phyloP scores from a whole-genome alignment of 2,888 invertebrate species.

The Tachina grossa region DNA sequence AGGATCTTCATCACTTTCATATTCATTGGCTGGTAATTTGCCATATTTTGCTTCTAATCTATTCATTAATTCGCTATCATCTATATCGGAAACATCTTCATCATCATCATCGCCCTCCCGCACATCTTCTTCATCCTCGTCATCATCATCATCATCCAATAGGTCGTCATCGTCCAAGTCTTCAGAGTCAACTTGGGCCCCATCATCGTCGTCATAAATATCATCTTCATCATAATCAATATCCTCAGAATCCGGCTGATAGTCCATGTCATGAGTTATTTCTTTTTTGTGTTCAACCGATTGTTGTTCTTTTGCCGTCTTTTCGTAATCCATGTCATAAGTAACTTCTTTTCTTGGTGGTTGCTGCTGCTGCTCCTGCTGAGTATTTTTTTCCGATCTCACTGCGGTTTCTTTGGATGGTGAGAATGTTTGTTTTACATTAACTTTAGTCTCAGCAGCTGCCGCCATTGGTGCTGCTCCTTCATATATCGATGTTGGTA shows the following conservation, averaged over 20 bases:
- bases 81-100: conserved; percentile 86
- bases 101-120: conserved; percentile 82
- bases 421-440: conserved; percentile 14
- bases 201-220: conserved; percentile 72
- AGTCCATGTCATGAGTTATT: conserved; percentile 70
- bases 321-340: conserved; percentile 56
- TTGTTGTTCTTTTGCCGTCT: background rate
- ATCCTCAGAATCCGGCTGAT: conserved; percentile 77
- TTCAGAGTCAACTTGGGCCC: conserved; percentile 75
- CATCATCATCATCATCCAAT: conserved; percentile 47
- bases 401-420: conserved; percentile 4
- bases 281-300: conserved; percentile 53
- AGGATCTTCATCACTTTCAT: conserved; percentile 83
- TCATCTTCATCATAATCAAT: conserved; percentile 76
- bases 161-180: conserved; percentile 73
- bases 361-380: background rate
- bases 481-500: background rate
- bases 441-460: conserved; percentile 52
- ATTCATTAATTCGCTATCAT: conserved; percentile 87
- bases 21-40: conserved; percentile 85
- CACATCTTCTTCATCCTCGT: conserved; percentile 57
- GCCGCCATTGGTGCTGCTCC: conserved; percentile 60
- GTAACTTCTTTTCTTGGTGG: conserved; percentile 22
- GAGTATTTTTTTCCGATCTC: background rate
- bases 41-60: conserved; percentile 90